Evolutionary conservation across 2,113 vertebrate genomes (phyloP).

Genomic region (Solenodon paradoxus): DNA sequence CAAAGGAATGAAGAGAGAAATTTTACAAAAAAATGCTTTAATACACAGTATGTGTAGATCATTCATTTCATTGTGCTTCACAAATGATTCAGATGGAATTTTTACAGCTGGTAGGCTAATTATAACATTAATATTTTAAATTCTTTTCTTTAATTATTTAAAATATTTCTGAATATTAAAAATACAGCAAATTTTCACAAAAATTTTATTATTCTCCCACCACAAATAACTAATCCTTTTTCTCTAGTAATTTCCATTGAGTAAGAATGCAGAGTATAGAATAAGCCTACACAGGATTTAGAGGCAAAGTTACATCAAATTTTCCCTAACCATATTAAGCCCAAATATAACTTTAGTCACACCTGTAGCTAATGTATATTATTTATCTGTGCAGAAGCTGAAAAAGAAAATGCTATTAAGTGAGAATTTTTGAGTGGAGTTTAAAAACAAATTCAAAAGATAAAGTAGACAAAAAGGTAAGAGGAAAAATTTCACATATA

Average conservation of each 20-base stretch:
- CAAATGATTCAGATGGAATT: slow-evolving; percentile 36
- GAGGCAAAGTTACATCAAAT: not conserved
- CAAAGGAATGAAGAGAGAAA: not conserved
- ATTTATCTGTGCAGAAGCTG: slow-evolving; percentile 28
- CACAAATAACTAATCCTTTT: not conserved
- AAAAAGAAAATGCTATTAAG: not conserved
- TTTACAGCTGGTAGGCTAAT: slow-evolving; percentile 2
- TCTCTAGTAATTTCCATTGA: not conserved
- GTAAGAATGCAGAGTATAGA: slow-evolving; percentile 4
- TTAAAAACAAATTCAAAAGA: not conserved
- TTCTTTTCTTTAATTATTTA: slow-evolving; percentile 27
- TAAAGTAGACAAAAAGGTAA: slow-evolving; percentile 4
- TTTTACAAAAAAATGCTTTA: slow-evolving; percentile 43
- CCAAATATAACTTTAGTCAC: not conserved
- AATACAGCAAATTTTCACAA: not conserved
- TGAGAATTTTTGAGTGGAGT: not conserved
- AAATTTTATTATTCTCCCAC: not conserved
- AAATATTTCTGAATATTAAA: slow-evolving; percentile 33
- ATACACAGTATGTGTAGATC: not conserved
- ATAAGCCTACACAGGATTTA: not conserved
- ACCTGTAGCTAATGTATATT: not conserved
- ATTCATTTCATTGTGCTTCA: not conserved
- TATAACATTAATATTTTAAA: slow-evolving; percentile 8
- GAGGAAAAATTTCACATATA: not conserved
- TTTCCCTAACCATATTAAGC: not conserved